Evolutionary conservation across 2,888 invertebrate genomes (phyloP).

Genomic region (Harmothoe impar): DNA sequence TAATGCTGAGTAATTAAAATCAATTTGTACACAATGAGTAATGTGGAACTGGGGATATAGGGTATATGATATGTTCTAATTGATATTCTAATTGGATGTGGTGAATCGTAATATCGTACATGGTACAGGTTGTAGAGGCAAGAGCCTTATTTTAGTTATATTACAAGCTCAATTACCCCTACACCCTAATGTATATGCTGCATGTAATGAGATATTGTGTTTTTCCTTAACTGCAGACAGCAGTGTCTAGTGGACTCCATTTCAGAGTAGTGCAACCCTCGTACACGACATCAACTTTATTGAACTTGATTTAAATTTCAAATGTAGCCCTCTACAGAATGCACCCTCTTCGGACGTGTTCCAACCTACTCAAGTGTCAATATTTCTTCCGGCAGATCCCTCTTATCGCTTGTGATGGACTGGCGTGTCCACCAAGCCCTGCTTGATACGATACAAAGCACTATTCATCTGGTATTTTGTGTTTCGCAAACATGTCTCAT

Average conservation of each 20-base stretch:
- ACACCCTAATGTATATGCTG: neutral
- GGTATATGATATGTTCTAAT: neutral
- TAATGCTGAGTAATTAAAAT: neutral
- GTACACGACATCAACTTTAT: constrained; percentile 10
- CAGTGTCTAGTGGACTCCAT: neutral
- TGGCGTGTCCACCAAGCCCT: neutral
- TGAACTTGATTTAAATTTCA: constrained; percentile 50
- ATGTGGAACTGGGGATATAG: neutral
- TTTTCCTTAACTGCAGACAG: neutral
- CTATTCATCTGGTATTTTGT: constrained; percentile 41
- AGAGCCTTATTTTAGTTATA: neutral
- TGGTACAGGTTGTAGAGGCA: constrained; percentile 2
- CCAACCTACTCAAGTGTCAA: constrained; percentile 16
- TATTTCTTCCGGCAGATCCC: constrained; percentile 7
- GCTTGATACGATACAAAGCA: constrained; percentile 40
- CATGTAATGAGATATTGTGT: neutral
- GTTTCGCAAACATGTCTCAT: constrained; percentile 45
- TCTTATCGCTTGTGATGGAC: constrained; percentile 24
- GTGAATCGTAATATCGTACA: neutral
- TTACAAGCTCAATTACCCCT: constrained; percentile 30
- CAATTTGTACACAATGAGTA: neutral
- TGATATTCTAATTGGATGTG: constrained; percentile 26
- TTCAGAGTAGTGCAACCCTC: neutral
- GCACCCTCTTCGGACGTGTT: neutral
- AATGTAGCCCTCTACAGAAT: constrained; percentile 5